Evolutionary conservation across 2,113 vertebrate species (phyloP), one percentile per base, ranked within the genome.

Genomic region (Anolis carolinensis): DNA sequence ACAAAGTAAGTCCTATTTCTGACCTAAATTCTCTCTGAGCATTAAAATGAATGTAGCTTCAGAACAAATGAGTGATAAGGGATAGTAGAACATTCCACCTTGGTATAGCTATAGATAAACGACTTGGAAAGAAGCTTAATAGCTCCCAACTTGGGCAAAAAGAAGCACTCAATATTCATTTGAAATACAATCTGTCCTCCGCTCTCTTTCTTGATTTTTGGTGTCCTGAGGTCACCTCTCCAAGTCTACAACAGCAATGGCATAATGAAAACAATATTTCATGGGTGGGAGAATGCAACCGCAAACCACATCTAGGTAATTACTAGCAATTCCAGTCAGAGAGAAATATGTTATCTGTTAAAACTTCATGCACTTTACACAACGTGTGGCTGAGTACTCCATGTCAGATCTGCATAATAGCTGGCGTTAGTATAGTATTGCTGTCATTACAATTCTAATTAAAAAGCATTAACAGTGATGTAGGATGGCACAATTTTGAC

Each of bases 231-330:
- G 87, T 84, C 81, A 88, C n/a, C 59, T 79, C 55, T 84, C 75
- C 87, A 74, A 62, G 44, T 67, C 76, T 84, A 76, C 67, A 23
- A 10, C 36, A 18, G n/a, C 44, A n/a, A 48, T 39, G 13, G 59
- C 8, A 11, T 88, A 88, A 88, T 88, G 87, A 88, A 88, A 88
- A 80, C 82, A 39, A 32, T 88, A 84, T 84, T 88, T 88, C 82
- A 88, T 39, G 55, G 75, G 18, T 20, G 30, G 70, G 25, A 34
- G 14, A 7, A 18, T 21, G 25, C 27, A 71, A 39, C n/a, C 68
- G 36, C 50, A 32, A 10, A 32, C n/a, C 21, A 73, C 44, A 76
- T 74, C 55, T n/a, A 30, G 75, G 71, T 84, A 80, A 88, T 88
- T 84, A 44, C 55, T 39, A 48, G 81, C 87, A 75, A 20, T 80